Conservation (phyloP, 2,113 vertebrate species). For the Dicentrarchus labrax region DNA sequence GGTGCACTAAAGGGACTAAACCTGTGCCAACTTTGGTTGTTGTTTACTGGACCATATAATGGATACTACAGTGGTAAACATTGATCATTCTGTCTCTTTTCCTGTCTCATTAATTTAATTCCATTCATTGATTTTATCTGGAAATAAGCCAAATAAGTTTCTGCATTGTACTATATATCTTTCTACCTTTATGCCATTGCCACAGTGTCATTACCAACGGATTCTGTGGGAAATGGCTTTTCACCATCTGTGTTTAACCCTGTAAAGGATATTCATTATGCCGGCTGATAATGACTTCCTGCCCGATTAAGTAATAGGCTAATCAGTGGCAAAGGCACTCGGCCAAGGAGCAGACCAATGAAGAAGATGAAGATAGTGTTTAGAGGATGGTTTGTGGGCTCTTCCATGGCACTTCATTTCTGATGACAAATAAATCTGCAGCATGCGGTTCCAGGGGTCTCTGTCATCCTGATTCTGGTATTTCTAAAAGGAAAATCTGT, state of each 20-base stretch:
- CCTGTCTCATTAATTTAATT: conserved; percentile 12
- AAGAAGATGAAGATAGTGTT: conserved; percentile 49
- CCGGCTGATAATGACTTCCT: conserved; percentile 66
- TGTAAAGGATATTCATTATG: conserved; percentile 65
- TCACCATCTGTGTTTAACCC: conserved; percentile 67
- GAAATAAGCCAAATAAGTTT: neutral
- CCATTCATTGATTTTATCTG: conserved; percentile 7
- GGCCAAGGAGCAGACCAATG: conserved; percentile 55
- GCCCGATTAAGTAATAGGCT: conserved; percentile 70
- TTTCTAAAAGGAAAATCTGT: conserved; percentile 56
- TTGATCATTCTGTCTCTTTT: neutral
- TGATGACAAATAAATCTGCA: conserved; percentile 76
- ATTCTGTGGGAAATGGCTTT: conserved; percentile 60
- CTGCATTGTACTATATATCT: neutral
- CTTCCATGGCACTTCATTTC: conserved; percentile 62
- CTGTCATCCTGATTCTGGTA: conserved; percentile 47
- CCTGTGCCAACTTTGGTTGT: neutral
- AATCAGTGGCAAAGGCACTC: conserved; percentile 74
- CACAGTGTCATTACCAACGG: conserved; percentile 29
- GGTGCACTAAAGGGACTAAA: neutral
- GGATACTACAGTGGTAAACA: conserved; percentile 1
- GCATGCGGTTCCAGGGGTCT: conserved; percentile 42
- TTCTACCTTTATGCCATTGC: conserved; percentile 16
- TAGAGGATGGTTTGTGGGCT: conserved; percentile 45
- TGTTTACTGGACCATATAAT: conserved; percentile 2